Evolutionary conservation across 2,113 vertebrate species (phyloP).

Genomic region (Pyrgilauda ruficollis): DNA sequence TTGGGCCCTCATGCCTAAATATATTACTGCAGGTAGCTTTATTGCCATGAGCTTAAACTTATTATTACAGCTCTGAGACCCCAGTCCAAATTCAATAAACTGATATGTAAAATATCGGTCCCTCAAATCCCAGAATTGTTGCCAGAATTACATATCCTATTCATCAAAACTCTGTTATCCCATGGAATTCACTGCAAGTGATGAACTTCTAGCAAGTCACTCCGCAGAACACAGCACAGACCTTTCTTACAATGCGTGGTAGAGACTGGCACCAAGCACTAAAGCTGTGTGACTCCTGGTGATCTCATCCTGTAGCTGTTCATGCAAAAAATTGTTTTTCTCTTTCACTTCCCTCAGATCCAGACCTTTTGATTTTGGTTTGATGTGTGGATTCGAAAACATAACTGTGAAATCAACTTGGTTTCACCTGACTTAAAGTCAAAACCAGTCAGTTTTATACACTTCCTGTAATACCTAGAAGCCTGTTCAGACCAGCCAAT

Average conservation of each 20-base stretch:
- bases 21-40: not conserved
- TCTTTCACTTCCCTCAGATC: slow-evolving; percentile 55
- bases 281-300: not conserved
- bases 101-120: not conserved
- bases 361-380: slow-evolving; percentile 57
- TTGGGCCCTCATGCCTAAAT: not conserved
- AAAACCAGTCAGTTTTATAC: not conserved
- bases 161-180: not conserved
- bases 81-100: not conserved
- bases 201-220: not conserved
- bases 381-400: slow-evolving; percentile 27
- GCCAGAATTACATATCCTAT: not conserved
- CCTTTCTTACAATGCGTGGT: not conserved
- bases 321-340: slow-evolving; percentile 68
- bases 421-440: slow-evolving; percentile 56
- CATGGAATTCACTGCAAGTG: not conserved
- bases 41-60: not conserved
- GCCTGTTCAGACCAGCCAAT: not conserved
- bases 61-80: not conserved
- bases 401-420: slow-evolving; percentile 54
- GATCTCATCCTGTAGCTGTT: slow-evolving; percentile 31
- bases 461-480: not conserved
- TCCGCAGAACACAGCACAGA: not conserved
- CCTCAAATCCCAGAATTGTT: not conserved
- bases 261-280: not conserved